Conservation (phyloP, 2,113 vertebrate species). For the Brachionichthys hirsutus region DNA sequence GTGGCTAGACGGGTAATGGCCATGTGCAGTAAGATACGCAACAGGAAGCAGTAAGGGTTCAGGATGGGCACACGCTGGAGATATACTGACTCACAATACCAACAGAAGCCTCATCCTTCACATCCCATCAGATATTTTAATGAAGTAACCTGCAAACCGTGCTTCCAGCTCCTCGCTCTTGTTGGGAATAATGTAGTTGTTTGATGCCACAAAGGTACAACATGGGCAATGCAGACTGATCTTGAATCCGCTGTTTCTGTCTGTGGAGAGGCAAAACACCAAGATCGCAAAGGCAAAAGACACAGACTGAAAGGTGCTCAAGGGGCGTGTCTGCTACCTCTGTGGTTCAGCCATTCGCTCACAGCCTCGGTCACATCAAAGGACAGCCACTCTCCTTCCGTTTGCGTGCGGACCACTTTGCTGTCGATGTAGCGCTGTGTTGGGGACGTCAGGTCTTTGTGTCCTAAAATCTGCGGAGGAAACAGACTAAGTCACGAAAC, state of each 20-base stretch:
- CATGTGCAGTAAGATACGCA: no score
- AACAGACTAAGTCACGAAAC: no score
- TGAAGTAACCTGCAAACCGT: slow-evolving; percentile 89
- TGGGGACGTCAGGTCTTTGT: slow-evolving; percentile 89
- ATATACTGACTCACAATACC: no score
- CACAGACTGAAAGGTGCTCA: background rate
- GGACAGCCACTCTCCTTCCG: slow-evolving; percentile 94
- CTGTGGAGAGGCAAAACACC: slow-evolving; percentile 76
- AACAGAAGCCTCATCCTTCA: background rate
- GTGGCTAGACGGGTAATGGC: no score
- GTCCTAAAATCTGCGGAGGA: slow-evolving; percentile 67
- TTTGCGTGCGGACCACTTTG: slow-evolving; percentile 92
- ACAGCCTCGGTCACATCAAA: slow-evolving; percentile 96
- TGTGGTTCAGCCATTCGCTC: slow-evolving; percentile 94
- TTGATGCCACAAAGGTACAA: slow-evolving; percentile 94
- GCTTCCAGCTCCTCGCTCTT: slow-evolving; percentile 96
- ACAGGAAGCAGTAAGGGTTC: no score
- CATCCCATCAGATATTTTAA: background rate
- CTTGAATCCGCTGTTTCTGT: slow-evolving; percentile 97
- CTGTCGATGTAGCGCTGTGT: slow-evolving; percentile 96
- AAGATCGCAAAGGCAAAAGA: background rate
- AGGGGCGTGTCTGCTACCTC: slow-evolving; percentile 78
- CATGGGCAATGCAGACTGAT: slow-evolving; percentile 97
- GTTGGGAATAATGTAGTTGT: slow-evolving; percentile 97
- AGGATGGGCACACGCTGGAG: no score